Evolutionary conservation across 1,140 invertebrate species (phyloP), one percentile per base, ranked within the genome.

Genomic region (Drosophila baimaii): DNA sequence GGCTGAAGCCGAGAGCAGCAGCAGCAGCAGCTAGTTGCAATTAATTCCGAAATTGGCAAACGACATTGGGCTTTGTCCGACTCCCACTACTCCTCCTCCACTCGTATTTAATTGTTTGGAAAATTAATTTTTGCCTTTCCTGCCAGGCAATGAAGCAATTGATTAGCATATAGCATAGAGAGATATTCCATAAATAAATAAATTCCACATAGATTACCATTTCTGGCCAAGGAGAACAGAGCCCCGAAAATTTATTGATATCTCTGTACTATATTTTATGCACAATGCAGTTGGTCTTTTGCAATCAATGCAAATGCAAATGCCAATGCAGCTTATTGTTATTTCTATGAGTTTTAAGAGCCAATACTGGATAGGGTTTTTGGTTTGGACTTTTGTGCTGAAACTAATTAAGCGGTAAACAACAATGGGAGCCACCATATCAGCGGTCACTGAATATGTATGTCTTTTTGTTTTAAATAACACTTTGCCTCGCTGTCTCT

Each of bases 1-100:
- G 29, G 46, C 46, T 4, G 17, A 19, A 31, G 46, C 21, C 10
- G 27, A 25, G 49, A 19, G 43, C 19, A 17, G 9, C n/a, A 54
- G 49, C n/a, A 44, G 39, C 46, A 35, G 33, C 25, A 21, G 39
- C 27, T 46, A 43, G 46, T 54, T 80, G 82, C 79, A 84, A 88
- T 88, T 86, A 86, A 88, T 88, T 88, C 21, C 35, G 56, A 70
- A 83, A 83, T 89, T 89, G 83, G 76, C 76, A 74, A 89, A 72
- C 63, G 57, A 65, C 79, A 82, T 72, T 77, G 56, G 29, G 41
- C 19, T 41, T 23, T 29, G 43, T 37, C 13, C 23, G 9, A 33
- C 7, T 39, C 17, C 23, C 7, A 19, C 41, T 35, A n/a, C n/a
- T n/a, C n/a, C 25, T 43, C 29, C 59, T 27, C 23, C 33, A 35